Conservation (phyloP, 64 coral and sea anemone genomes). For the Stichodactyla mertensii region DNA sequence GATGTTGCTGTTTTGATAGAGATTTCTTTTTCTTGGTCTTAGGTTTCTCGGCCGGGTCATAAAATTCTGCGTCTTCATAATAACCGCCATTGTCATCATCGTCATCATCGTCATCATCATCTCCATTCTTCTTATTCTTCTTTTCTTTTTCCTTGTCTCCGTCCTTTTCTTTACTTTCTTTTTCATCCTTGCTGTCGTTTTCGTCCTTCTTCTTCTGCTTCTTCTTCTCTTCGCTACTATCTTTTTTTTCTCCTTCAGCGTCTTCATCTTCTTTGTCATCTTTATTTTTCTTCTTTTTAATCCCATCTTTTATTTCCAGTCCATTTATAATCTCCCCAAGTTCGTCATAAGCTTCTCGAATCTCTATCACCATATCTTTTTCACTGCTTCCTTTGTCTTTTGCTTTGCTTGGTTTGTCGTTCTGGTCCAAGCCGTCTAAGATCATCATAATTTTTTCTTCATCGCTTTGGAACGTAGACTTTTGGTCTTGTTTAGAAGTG, state of each 20-base stretch:
- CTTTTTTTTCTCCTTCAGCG: neutral
- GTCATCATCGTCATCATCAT: neutral
- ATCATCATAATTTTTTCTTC: constrained; percentile 7
- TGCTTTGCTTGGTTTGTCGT: neutral
- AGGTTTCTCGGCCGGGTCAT: neutral
- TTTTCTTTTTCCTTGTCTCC: neutral
- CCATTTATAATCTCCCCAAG: constrained; percentile 8
- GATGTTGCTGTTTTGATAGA: neutral
- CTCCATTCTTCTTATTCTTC: neutral
- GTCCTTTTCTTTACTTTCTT: neutral
- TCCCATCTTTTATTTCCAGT: neutral
- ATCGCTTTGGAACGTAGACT: neutral
- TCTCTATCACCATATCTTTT: neutral
- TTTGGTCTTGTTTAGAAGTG: neutral
- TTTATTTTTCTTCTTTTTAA: neutral
- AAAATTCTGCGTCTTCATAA: neutral
- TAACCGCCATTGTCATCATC: neutral
- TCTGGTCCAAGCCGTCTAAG: neutral
- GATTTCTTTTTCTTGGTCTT: neutral
- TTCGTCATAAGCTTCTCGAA: constrained; percentile 7
- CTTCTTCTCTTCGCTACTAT: neutral
- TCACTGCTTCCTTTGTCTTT: neutral
- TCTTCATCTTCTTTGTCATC: neutral
- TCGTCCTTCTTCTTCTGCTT: neutral
- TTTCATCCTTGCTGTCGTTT: neutral